Evolutionary conservation across 2,113 vertebrate genomes (phyloP), one percentile per base, ranked within the genome.

Genomic region (Poicephalus gulielmi): DNA sequence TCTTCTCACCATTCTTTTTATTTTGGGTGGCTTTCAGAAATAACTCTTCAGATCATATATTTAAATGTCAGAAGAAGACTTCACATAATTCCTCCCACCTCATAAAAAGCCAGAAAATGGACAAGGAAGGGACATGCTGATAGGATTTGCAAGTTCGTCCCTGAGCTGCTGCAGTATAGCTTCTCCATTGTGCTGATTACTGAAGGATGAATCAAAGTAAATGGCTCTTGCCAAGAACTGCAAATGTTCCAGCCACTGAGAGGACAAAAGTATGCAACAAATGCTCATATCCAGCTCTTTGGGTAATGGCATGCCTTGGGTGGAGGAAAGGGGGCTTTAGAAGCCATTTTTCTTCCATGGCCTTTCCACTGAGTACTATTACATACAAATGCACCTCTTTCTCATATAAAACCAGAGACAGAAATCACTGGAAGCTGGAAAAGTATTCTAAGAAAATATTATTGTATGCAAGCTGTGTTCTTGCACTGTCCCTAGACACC

Each of bases 11-110:
- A 50, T 16, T 43, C 46, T 82, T 95, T 62, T 73, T 62, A 79
- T 95, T 94, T 82, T 84, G 83, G 16, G 13, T 91, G 15, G 81
- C 71, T 91, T 95, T 94, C 86, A 94, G 62, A 91, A 92, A 95
- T 93, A 93, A 69, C 69, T 95, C n/a, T 53, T 63, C 46, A 81
- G 44, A 57, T 74, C 11, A 33, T 77, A 27, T 64, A 78, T 94
- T 79, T 69, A 81, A 83, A 90, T 84, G 63, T 47, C 74, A 94
- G 57, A 71, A 88, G 49, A 53, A 49, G 37, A 17, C 49, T 95
- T 94, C 90, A 93, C 18, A 78, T 55, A 28, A 39, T 92, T 90
- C 71, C 71, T 94, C 75, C 78, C 57, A 90, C 44, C 53, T 91
- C 60, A 53, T 50, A 68, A 84, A 91, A 63, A 49, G 17, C 31